These are phyloP conservation scores for Diadumene lineata DNA, from an alignment of 92 coral and sea anemone genomes.

Conservation along the genomic window DNA sequence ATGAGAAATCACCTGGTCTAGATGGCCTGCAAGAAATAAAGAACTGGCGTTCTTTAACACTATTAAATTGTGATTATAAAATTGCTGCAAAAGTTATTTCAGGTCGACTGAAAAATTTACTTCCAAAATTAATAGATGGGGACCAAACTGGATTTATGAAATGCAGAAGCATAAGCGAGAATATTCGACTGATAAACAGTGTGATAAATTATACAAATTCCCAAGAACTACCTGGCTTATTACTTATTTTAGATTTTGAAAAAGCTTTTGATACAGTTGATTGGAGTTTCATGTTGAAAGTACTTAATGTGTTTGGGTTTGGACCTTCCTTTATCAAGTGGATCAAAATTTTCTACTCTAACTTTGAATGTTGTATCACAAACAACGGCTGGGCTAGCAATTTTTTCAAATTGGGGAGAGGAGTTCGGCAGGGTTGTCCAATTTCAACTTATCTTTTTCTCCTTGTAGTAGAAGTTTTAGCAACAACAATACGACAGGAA, in stretches of 20 bases:
- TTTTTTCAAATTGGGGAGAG: slow-evolving; percentile 3
- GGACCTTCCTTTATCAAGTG: slow-evolving; percentile 19
- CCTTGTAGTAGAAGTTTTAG: slow-evolving; percentile 18
- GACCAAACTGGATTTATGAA: slow-evolving; percentile 18
- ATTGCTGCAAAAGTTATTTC: slow-evolving; percentile 10
- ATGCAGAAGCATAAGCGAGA: background rate
- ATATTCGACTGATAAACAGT: background rate
- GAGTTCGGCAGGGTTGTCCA: slow-evolving; percentile 41
- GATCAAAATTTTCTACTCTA: slow-evolving; percentile 8
- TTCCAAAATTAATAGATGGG: background rate
- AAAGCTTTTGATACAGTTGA: slow-evolving; percentile 29
- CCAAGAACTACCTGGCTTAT: slow-evolving; percentile 1
- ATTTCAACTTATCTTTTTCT: slow-evolving; percentile 14
- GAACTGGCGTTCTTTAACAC: slow-evolving; percentile 25
- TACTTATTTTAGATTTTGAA: background rate
- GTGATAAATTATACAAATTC: background rate
- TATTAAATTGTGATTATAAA: slow-evolving; percentile 25
- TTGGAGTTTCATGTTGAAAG: background rate
- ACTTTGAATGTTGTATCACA: background rate
- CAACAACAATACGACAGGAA: background rate
- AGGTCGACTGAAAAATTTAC: background rate
- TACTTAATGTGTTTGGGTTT: background rate
- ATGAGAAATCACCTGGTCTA: background rate
- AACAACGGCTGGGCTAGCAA: slow-evolving; percentile 12
- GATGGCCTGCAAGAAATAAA: background rate